Percentiles rank a stretch among this genome's conserved stretches.
Conservation (phyloP, 2,797 vertebrate species). For the Gymnoscopelus microlampas region DNA sequence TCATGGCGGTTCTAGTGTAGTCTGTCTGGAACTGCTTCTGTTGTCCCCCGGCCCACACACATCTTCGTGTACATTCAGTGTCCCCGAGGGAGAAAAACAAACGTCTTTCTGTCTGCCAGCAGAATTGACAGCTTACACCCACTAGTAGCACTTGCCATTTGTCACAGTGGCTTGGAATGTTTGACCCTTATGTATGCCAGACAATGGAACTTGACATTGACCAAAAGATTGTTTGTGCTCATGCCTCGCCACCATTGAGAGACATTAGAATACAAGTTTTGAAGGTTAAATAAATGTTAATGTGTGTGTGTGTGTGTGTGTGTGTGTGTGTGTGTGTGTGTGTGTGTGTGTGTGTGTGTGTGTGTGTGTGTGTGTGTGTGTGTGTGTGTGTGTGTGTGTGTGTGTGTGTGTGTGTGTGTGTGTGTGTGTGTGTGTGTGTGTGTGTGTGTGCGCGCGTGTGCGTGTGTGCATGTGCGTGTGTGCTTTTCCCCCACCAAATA, state of each 20-base stretch:
- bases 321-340: no score
- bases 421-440: no score
- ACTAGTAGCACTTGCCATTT: conserved; percentile 39
- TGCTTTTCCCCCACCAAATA: no score
- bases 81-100: conserved; percentile 30
- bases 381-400: no score
- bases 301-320: no score
- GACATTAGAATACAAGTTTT: not conserved
- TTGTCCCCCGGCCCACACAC: conserved; percentile 19
- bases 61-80: conserved; percentile 21
- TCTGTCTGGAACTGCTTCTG: conserved; percentile 49
- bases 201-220: conserved; percentile 48
- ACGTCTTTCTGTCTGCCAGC: conserved; percentile 31
- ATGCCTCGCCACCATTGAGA: not conserved
- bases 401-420: no score
- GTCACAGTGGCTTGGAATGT: conserved; percentile 60
- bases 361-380: no score
- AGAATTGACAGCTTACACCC: conserved; percentile 17
- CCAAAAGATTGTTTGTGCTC: conserved; percentile 26
- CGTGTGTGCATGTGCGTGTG: no score
- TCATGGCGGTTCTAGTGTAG: conserved; percentile 40
- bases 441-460: no score
- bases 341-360: no score
- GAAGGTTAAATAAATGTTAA: no score
- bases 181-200: conserved; percentile 51